Conservation (phyloP, 1,140 invertebrate genomes). For the Danaus melanippus region DNA sequence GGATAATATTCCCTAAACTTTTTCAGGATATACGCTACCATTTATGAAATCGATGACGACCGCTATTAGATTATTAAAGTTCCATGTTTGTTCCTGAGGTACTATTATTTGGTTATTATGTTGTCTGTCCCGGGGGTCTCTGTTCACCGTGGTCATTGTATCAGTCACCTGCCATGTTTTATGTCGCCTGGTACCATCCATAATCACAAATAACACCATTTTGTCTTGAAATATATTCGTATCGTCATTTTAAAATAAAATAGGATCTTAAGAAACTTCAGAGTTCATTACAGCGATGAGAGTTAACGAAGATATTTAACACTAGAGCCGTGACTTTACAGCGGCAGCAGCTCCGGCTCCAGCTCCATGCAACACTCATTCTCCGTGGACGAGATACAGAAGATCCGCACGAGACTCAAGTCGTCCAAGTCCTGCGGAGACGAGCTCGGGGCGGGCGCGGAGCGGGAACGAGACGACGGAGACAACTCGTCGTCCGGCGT, state of each 20-base stretch:
- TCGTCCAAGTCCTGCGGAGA: slow-evolving; percentile 89
- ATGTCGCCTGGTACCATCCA: neutral
- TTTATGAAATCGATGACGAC: slow-evolving; percentile 44
- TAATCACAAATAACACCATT: no score
- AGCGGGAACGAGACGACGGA: slow-evolving; percentile 77
- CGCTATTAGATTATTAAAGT: slow-evolving; percentile 23
- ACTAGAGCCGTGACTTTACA: slow-evolving; percentile 40
- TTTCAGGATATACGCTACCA: slow-evolving; percentile 46
- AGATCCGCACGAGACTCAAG: slow-evolving; percentile 85
- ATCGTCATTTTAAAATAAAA: no score
- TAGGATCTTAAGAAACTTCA: no score
- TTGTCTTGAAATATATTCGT: no score
- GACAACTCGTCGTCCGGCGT: slow-evolving; percentile 91
- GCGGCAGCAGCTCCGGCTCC: slow-evolving; percentile 79
- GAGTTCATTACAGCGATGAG: no score
- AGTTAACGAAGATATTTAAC: no score
- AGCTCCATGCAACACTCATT: slow-evolving; percentile 86
- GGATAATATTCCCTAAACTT: neutral
- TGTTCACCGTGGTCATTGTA: slow-evolving; percentile 21
- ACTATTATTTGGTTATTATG: slow-evolving; percentile 24
- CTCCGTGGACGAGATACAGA: slow-evolving; percentile 90
- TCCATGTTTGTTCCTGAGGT: slow-evolving; percentile 31
- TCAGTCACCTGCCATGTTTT: slow-evolving; percentile 3
- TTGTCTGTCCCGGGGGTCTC: slow-evolving; percentile 27
- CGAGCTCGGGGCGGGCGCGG: slow-evolving; percentile 75